Evolutionary conservation across 2,888 invertebrate species (phyloP).

Genomic region (Amblyteles armatorius): DNA sequence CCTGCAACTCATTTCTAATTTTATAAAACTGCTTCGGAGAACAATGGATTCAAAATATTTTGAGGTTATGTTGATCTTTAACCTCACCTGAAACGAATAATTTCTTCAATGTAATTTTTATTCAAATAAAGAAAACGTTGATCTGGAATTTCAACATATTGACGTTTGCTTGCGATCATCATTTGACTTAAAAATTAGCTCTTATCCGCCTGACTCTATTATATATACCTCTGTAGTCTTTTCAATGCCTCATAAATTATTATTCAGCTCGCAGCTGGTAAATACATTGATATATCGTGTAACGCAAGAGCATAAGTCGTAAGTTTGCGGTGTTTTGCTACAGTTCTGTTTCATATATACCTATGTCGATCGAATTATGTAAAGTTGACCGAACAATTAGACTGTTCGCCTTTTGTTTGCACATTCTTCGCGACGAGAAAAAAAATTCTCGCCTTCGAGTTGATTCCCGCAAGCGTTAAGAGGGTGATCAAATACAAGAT

Average conservation of each 20-base stretch:
- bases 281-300: background rate
- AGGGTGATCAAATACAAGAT: slow-evolving; percentile 37
- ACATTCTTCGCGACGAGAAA: slow-evolving; percentile 14
- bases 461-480: slow-evolving; percentile 18
- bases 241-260: slow-evolving; percentile 50
- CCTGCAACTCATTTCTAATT: too few relatives aligned
- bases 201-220: slow-evolving; percentile 11
- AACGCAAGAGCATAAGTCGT: slow-evolving; percentile 28
- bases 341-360: background rate
- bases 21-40: too few relatives aligned
- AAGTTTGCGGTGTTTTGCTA: slow-evolving; percentile 2
- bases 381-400: slow-evolving; percentile 58
- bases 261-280: slow-evolving; percentile 8
- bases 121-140: background rate
- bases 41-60: too few relatives aligned
- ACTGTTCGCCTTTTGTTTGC: slow-evolving; percentile 36
- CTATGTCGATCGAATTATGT: slow-evolving; percentile 26
- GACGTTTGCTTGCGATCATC: slow-evolving; percentile 1
- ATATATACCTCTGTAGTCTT: background rate
- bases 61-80: too few relatives aligned
- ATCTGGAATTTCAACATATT: background rate
- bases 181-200: slow-evolving; percentile 45
- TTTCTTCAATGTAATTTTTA: background rate
- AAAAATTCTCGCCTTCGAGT: slow-evolving; percentile 21
- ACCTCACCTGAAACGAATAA: background rate